Evolutionary conservation across 2,888 invertebrate genomes (phyloP), one percentile per base, ranked within the genome.

Genomic region (Eilema caniola): DNA sequence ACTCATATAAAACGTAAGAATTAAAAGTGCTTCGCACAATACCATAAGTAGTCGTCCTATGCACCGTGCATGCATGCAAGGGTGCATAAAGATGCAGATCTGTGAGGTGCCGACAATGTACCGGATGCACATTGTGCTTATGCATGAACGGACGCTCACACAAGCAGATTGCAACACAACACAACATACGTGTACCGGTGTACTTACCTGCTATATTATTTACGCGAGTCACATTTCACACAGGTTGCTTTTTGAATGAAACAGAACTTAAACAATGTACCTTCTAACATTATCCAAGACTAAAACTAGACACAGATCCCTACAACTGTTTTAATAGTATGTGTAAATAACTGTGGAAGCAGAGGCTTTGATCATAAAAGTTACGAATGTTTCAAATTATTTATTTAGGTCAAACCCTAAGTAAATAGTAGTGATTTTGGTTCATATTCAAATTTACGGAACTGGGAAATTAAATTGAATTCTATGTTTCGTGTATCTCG

Each of bases 41-140:
- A 37, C 66, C 3, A 16, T 23, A 41, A 24, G 31, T 31, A 53
- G 53, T 16, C 41, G 53, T 41, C 76, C 75, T 79, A 83, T 78
- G 74, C 68, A 65, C 78, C 67, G 66, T 76, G 73, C 70, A 66
- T 79, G 69, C 33, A 66, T 66, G 65, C 61, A 60, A 67, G 67
- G 61, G 61, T 53, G 67, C 67, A 61, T 47, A 61, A 88, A 90
- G 89, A 92, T 90, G 88, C 84, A 86, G 85, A 89, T 89, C 89
- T 85, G 78, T 79, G 76, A 74, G 75, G 73, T 69, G 70, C 77
- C 80, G 75, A 81, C 81, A 80, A 83, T 84, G 78, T 79, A 69
- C 83, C 86, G 88, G 88, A 88, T 83, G 84, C 77, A 77, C 85
- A 83, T 83, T 84, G 86, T 85, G 68, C 47, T 28, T 60, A 28